Percentiles rank a stretch among this genome's conserved stretches.
phyloP scores from a whole-genome alignment of 2,113 vertebrate species.

The Gnathonemus longibarbis region DNA sequence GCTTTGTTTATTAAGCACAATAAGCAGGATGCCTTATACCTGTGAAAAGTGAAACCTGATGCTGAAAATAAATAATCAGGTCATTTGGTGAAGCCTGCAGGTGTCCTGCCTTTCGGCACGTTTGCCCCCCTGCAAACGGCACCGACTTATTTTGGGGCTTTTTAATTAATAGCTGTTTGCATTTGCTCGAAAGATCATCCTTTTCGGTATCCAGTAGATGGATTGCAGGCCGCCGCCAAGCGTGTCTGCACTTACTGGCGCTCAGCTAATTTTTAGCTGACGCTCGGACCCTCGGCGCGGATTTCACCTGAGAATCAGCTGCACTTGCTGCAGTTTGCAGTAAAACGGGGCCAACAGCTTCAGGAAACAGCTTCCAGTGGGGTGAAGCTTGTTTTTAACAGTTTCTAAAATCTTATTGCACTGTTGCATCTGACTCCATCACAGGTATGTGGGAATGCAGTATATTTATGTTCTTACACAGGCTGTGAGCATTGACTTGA shows the following conservation, averaged over 20 bases:
- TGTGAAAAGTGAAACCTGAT: not conserved
- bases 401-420: not conserved
- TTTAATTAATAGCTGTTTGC: slow-evolving; percentile 1
- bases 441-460: not conserved
- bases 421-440: not conserved
- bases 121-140: not conserved
- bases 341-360: not conserved
- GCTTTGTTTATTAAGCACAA: not conserved
- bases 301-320: not conserved
- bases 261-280: not conserved
- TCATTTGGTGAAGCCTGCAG: not conserved
- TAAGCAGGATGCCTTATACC: not conserved
- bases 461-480: not conserved
- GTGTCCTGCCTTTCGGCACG: not conserved
- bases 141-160: not conserved
- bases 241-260: not conserved
- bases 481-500: not conserved
- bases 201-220: not conserved
- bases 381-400: not conserved
- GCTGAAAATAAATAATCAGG: not conserved
- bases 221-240: not conserved
- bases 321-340: not conserved
- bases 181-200: not conserved
- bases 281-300: not conserved
- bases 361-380: not conserved